Evolutionary conservation across 2,797 vertebrate species (phyloP), one percentile per base, ranked within the genome.

Genomic region (Eleutherodactylus coqui): DNA sequence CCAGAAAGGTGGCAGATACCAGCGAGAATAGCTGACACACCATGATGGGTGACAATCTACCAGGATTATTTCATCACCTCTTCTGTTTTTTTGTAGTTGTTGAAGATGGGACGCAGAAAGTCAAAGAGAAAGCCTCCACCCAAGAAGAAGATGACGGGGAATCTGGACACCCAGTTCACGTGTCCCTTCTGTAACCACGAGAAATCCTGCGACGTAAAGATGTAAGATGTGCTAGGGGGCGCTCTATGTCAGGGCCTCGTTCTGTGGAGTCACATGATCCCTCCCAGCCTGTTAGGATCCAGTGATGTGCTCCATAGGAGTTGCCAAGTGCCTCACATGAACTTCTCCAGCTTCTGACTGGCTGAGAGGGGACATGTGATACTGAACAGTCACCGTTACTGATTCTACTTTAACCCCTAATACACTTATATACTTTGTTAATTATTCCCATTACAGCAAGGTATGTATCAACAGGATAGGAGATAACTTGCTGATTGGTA

Each of bases 171-270:
- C 4, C 97, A 97, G 92, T 98, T 98, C 78, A 98, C 97, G 29
- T 98, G 97, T 87, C 97, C 97, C 0, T 98, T 98, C 93, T 98
- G 97, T 90, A 98, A 98, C 90, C 97, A 98, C 86, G 96, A 98
- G 92, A 98, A 98, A 69, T 98, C 97, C 0, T 98, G 97, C 69
- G 97, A 98, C 0, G 97, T 98, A 36, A 98, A 97, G 91, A 98
- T 98, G 97, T 98, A 89, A 95, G 95, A 6, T 32, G 27, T 64
- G 11, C 16, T 5, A 0, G 8, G 4, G 43, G 43, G 11, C 3
- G 11, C 8, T 29, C 6, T 27, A 9, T 11, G 55, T 2, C n/a
- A 4, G 55, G 1, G 2, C 0, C 4, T 16, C 2, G 4, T 17
- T 34, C 4, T 34, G 43, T 45, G 43, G 2, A 13, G 36, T 41